phyloP scores from a whole-genome alignment of 2,113 vertebrate genomes.

The Mohoua ochrocephala region DNA sequence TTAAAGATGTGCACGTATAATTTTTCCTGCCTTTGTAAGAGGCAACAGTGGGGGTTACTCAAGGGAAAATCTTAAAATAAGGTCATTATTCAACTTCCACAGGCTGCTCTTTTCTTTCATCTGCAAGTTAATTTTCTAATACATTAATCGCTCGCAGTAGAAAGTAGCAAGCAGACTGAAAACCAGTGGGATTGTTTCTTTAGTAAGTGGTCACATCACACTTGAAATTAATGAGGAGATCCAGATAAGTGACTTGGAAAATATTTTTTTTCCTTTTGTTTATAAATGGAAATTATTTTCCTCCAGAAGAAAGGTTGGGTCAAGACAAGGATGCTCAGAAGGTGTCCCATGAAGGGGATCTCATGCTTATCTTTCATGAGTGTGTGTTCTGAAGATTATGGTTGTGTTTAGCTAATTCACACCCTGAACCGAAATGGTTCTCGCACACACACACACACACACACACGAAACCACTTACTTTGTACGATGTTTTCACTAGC shows the following conservation, averaged over 20 bases:
- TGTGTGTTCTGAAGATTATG: neutral
- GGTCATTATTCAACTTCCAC: constrained; percentile 26
- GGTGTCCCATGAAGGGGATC: neutral
- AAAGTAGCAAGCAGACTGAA: constrained; percentile 3
- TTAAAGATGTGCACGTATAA: neutral
- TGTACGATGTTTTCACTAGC: neutral
- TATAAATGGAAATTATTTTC: neutral
- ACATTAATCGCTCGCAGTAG: neutral
- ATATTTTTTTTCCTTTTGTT: neutral
- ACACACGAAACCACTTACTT: too few species aligned
- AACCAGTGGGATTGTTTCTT: neutral
- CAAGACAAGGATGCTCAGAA: neutral
- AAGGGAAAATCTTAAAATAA: constrained; percentile 41
- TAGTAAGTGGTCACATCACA: neutral
- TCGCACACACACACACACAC: neutral
- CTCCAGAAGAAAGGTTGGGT: neutral
- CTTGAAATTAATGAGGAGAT: neutral
- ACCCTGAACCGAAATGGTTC: neutral
- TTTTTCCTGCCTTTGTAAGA: constrained; percentile 22
- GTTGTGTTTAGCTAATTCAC: neutral
- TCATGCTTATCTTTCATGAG: neutral
- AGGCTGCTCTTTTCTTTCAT: constrained; percentile 34
- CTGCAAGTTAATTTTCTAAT: constrained; percentile 38
- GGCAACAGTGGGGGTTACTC: constrained; percentile 4
- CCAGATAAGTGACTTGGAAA: neutral